Evolutionary conservation across 2,888 invertebrate species (phyloP), one percentile per base, ranked within the genome.

Genomic region (Ganaspis brasiliensis): DNA sequence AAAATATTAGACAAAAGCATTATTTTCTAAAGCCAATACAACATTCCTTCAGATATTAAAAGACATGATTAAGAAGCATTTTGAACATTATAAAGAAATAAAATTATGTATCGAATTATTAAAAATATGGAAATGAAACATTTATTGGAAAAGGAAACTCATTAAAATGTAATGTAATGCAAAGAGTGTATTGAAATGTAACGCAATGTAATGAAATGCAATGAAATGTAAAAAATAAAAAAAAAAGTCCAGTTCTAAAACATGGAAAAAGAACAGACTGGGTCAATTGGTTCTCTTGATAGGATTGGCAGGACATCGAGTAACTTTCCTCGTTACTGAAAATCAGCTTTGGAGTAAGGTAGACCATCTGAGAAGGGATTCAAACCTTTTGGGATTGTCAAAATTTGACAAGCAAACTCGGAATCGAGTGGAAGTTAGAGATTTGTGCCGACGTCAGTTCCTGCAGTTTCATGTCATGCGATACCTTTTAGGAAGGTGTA

Each of bases 401-500:
- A 67, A 67, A 40, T 24, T 45, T 67, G 63, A 67, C 45, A 67
- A 21, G 21, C 21, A 67, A 21, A 67, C 24, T 24, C 24, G 24
- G n/a, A 40, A 67, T 67, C 63, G 63, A 67, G 37, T 67, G 21
- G 40, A 45, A 67, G 24, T 67, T 45, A 21, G 37, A 63, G 40
- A 12, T 67, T 67, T 45, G 40, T 67, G 63, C 40, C 21, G 24
- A 35, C n/a, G 63, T 67, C 63, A 67, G 63, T 37, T 45, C 40
- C 40, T 67, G 14, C 24, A 67, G 40, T 67, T 67, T 45, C 63
- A 12, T 24, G 40, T 67, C 40, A 67, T 14, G 14, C 12, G 63
- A 67, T 40, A 67, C 63, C 63, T 45, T 67, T 67, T n/a, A 67
- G 45, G 40, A 63, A 67, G 63, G 63, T 67, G 63, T 67, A 45